phyloP scores from a whole-genome alignment of 2,113 vertebrate genomes.

The Colaptes auratus region DNA sequence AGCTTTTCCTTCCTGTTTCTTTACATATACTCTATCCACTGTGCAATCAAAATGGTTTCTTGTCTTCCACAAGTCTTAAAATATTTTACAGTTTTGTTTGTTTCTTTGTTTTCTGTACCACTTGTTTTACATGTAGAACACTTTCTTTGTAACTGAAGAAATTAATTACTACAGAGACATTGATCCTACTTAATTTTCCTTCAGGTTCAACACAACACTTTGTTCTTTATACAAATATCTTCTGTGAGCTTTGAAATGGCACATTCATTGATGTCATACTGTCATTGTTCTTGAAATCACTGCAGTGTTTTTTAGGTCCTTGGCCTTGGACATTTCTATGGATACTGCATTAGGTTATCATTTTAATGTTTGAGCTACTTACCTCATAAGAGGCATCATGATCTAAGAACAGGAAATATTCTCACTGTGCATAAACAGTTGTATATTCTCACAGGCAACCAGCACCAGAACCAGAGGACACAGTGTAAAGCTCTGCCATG shows the following conservation, averaged over 20 bases:
- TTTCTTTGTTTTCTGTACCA: neutral
- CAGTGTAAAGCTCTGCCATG: too few relatives aligned
- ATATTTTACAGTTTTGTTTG: neutral
- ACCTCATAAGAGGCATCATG: neutral
- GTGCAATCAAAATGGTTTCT: neutral
- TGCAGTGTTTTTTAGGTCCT: neutral
- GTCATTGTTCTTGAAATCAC: neutral
- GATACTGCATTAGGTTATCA: neutral
- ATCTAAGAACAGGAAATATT: neutral
- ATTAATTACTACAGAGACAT: neutral
- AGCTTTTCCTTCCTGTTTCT: neutral
- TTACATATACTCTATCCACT: neutral
- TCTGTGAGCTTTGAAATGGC: neutral
- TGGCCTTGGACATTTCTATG: neutral
- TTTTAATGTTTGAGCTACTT: neutral
- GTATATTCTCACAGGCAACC: neutral
- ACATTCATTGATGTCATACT: neutral
- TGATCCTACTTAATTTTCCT: constrained; percentile 19
- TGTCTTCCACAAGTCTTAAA: neutral
- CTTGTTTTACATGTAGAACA: neutral
- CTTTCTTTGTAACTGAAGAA: neutral
- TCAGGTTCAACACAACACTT: neutral
- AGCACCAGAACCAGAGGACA: too few relatives aligned
- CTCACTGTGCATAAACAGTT: neutral
- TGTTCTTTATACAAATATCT: constrained; percentile 34